Conservation (phyloP, 2,797 vertebrate species). For the Pachyuromys duprasi region DNA sequence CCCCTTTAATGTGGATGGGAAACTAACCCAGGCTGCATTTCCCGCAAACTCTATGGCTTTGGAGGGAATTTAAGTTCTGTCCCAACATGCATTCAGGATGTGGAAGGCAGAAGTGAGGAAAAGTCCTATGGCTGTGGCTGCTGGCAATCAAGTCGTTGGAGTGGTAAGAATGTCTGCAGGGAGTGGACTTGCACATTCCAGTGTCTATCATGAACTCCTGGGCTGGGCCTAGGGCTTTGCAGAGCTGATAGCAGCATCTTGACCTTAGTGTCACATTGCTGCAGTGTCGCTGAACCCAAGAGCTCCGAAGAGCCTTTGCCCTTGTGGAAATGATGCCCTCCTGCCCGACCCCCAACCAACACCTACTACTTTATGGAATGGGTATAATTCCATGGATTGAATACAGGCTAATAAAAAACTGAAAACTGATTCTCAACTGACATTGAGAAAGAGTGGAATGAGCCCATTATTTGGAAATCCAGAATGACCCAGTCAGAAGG, state of each 20-base stretch:
- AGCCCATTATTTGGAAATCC: conserved; percentile 18
- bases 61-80: background rate
- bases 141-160: background rate
- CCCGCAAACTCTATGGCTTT: background rate
- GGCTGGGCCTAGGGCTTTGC: background rate
- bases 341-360: background rate
- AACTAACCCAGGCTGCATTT: background rate
- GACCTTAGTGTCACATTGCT: background rate
- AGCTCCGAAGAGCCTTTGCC: background rate
- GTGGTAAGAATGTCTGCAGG: background rate
- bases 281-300: background rate
- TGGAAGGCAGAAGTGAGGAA: conserved; percentile 40
- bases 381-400: background rate
- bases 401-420: background rate
- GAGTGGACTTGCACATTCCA: background rate
- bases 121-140: background rate
- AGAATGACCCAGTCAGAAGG: background rate
- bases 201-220: background rate
- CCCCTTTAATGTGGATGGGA: background rate
- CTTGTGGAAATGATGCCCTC: background rate
- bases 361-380: background rate
- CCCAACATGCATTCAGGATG: background rate
- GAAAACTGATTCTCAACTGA: background rate
- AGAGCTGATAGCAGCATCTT: background rate
- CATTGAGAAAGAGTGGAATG: background rate